Percentiles rank a stretch among this genome's conserved stretches.
phyloP scores from a whole-genome alignment of 2,113 vertebrate species.

The Callithrix jacchus region DNA sequence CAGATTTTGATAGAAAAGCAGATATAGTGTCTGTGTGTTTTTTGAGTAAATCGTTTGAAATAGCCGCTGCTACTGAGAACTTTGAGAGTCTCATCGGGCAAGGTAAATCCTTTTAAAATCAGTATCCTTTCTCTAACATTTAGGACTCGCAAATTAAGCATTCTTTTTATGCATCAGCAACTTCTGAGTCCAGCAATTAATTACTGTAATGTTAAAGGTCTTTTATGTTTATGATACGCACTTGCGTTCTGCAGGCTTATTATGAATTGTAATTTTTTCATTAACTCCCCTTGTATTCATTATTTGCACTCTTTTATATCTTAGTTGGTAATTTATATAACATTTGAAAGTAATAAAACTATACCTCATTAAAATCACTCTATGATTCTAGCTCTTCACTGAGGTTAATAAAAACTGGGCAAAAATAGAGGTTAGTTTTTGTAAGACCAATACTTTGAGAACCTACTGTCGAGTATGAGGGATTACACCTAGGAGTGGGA shows the following conservation, averaged over 20 bases:
- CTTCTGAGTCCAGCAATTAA: slow-evolving; percentile 68
- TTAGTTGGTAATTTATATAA: slow-evolving; percentile 73
- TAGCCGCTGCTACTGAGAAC: slow-evolving; percentile 43
- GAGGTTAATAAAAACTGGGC: slow-evolving; percentile 53
- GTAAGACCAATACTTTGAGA: background rate
- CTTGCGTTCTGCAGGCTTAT: slow-evolving; percentile 28
- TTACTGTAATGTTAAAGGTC: slow-evolving; percentile 73
- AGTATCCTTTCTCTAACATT: slow-evolving; percentile 32
- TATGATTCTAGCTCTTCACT: slow-evolving; percentile 45
- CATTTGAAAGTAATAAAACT: slow-evolving; percentile 76
- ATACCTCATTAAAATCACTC: slow-evolving; percentile 67
- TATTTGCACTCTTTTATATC: slow-evolving; percentile 70
- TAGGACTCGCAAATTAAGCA: slow-evolving; percentile 47
- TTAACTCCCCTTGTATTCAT: slow-evolving; percentile 66
- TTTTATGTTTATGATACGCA: slow-evolving; percentile 66
- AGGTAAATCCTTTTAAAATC: slow-evolving; percentile 44
- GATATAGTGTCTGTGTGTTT: background rate
- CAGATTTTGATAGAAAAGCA: slow-evolving; percentile 31
- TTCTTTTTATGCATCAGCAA: slow-evolving; percentile 60
- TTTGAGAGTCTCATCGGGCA: slow-evolving; percentile 15
- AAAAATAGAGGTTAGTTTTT: slow-evolving; percentile 37
- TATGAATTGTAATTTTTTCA: slow-evolving; percentile 75
- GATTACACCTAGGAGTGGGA: background rate
- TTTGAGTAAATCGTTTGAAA: slow-evolving; percentile 32
- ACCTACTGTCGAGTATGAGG: background rate